Conservation (phyloP, 2,113 vertebrate species). For the Apodemus speciosus region DNA sequence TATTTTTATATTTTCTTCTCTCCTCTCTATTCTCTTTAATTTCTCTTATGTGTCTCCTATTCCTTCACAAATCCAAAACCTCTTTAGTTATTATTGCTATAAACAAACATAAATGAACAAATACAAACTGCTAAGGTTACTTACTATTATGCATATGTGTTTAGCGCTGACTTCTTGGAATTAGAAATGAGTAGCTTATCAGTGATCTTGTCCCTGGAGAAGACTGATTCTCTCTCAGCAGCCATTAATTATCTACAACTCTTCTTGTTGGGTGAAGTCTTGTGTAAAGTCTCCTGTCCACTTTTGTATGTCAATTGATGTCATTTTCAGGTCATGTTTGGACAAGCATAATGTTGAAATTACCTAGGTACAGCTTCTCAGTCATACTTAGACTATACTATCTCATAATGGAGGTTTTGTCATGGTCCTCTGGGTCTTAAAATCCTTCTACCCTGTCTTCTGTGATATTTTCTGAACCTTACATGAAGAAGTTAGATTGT, state of each 20-base stretch:
- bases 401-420: not conserved
- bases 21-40: not conserved
- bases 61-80: not conserved
- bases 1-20: not conserved
- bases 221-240: not conserved
- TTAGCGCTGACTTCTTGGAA: not conserved
- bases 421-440: not conserved
- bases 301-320: not conserved
- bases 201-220: not conserved
- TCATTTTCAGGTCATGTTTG: not conserved
- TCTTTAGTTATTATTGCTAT: not conserved
- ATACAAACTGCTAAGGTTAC: not conserved
- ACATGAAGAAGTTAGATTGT: not conserved
- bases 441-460: not conserved
- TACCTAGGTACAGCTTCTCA: not conserved
- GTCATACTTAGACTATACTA: not conserved
- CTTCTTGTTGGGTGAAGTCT: not conserved
- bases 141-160: not conserved
- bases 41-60: not conserved
- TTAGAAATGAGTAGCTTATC: not conserved
- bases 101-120: not conserved
- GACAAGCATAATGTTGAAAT: not conserved
- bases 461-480: not conserved
- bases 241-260: not conserved
- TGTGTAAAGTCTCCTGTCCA: not conserved